Percentiles rank a stretch among this genome's conserved stretches.
These are phyloP conservation scores for Stramonita haemastoma DNA, from an alignment of 2,888 invertebrate genomes.

Conservation along the genomic window DNA sequence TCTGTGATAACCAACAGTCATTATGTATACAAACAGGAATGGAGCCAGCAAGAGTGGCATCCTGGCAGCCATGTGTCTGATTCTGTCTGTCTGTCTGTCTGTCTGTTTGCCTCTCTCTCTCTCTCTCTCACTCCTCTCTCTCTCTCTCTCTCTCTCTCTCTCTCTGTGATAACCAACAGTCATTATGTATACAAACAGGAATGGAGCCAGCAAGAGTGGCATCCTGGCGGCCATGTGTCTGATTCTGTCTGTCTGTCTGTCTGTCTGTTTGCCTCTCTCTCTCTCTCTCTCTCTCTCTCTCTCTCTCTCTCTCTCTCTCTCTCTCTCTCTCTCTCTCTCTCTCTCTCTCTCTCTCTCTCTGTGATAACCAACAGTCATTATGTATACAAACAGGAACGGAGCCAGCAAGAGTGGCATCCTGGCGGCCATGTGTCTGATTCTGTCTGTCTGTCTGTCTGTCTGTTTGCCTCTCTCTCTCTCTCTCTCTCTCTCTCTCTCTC, in stretches of 20 bases:
- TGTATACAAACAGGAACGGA: constrained; percentile 68
- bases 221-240: constrained; percentile 73
- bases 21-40: constrained; percentile 63
- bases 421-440: constrained; percentile 71
- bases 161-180: neutral
- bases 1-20: too few species aligned
- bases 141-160: neutral
- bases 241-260: constrained; percentile 54
- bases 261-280: too few species aligned
- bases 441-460: too few species aligned
- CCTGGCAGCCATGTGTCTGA: constrained; percentile 71
- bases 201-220: constrained; percentile 75
- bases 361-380: too few species aligned
- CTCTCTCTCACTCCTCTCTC: neutral
- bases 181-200: constrained; percentile 58
- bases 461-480: too few species aligned
- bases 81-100: constrained; percentile 41
- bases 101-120: neutral
- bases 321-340: too few species aligned
- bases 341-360: too few species aligned
- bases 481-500: too few species aligned
- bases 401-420: constrained; percentile 75
- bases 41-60: constrained; percentile 75
- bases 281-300: too few species aligned
- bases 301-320: too few species aligned